Percentiles rank a stretch among this genome's conserved stretches.
phyloP scores from a whole-genome alignment of 1,140 invertebrate genomes.

The Polyergus mexicanus region DNA sequence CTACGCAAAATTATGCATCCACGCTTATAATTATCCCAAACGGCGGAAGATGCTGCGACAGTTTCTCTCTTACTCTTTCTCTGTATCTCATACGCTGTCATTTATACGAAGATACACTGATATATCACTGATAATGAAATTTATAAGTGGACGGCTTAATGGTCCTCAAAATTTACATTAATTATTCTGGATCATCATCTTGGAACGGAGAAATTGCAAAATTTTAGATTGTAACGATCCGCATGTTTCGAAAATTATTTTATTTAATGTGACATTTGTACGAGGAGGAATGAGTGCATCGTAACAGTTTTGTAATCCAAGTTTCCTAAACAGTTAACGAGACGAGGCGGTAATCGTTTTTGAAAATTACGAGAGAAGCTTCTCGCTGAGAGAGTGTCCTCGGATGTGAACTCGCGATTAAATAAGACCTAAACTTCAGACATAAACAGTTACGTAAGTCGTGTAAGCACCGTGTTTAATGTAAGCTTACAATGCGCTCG shows the following conservation, averaged over 20 bases:
- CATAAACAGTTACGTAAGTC: constrained; percentile 43
- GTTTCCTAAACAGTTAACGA: constrained; percentile 15
- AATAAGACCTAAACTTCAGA: constrained; percentile 5
- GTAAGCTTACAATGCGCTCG: constrained; percentile 1
- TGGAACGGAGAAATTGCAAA: neutral
- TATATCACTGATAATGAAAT: neutral
- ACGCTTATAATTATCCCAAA: constrained; percentile 71
- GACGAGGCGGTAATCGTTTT: constrained; percentile 38
- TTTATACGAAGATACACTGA: neutral
- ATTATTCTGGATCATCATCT: neutral
- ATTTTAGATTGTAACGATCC: neutral
- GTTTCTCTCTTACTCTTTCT: neutral
- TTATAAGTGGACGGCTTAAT: neutral
- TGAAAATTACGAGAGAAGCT: constrained; percentile 24
- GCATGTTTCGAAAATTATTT: constrained; percentile 8
- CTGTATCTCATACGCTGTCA: neutral
- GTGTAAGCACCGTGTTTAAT: constrained; percentile 7
- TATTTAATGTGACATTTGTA: neutral
- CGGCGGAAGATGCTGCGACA: constrained; percentile 20
- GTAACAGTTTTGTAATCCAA: neutral
- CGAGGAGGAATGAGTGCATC: neutral
- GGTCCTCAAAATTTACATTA: neutral
- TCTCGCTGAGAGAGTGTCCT: neutral
- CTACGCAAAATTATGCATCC: constrained; percentile 67
- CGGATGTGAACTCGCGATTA: neutral